Base-by-base conservation (phyloP, 1,140 invertebrate genomes). In the Cardiocondyla obscurior region DNA sequence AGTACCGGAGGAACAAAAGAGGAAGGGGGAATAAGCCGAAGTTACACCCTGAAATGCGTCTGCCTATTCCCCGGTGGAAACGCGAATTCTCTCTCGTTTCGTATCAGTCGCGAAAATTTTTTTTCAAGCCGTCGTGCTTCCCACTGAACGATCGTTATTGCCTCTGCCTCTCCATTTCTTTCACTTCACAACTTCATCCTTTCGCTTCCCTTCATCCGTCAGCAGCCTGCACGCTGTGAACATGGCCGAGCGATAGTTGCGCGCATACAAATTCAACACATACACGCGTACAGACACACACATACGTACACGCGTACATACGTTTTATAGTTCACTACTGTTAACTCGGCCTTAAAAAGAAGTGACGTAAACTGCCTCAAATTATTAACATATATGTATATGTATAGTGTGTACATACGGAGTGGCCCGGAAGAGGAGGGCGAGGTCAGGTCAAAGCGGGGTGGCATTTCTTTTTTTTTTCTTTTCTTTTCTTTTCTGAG, bases 321-420 rank as follows among this genome's bases (percentile, higher is more conserved):
- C 22, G 39, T 58, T 60, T 73, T 74, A 88, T 85, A 88, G 83
- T 88, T 88, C 84, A 88, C 79, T 88, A 88, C 77, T 88, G 65
- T 88, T 88, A 88, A 89, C 88, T 89, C 88, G 87, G 88, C 88
- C 88, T 89, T 89, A 89, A 89, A 85, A 82, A 60, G 72, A 88
- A 88, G 85, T 88, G 84, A 89, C 88, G 84, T 89, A 89, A 89
- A 89, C 87, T 89, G 88, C 88, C 88, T 89, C 88, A 89, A 84
- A 89, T 76, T 85, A 88, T 85, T 88, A 85, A 88, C 82, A 86
- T 87, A 87, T 86, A 86, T 79, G 33, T 79, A 79, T 69, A 79
- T 79, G 74, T 79, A 69, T 79, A 79, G 74, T 53, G 49, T 60
- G 39, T 79, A 53, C 64, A 25, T 79, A 42, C 74, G 44, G 62